A percentile compares a stretch with the other conserved stretches of the same genome.
These are phyloP conservation scores for Apotomis turbidana DNA, from an alignment of 2,888 invertebrate genomes.

Conservation along the genomic window DNA sequence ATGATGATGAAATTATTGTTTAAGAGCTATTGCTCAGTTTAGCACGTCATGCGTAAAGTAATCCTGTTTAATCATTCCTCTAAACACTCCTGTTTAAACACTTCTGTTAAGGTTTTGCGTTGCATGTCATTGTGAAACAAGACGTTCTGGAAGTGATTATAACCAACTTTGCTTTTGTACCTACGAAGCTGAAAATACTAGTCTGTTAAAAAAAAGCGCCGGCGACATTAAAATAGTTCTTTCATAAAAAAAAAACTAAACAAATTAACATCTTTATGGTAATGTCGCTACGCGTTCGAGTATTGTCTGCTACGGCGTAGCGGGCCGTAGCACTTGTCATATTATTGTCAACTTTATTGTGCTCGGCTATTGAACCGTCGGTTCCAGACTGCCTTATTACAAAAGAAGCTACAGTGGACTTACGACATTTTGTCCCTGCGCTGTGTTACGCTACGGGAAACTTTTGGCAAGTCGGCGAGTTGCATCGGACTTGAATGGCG, in stretches of 20 bases:
- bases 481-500: neutral
- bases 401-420: neutral
- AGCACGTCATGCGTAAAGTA: no score
- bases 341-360: constrained; percentile 37
- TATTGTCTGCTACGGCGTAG: constrained; percentile 38
- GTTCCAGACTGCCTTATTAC: constrained; percentile 1
- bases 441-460: constrained; percentile 5
- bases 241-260: neutral
- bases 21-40: no score
- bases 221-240: no score
- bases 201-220: no score
- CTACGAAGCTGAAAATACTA: no score
- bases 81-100: no score
- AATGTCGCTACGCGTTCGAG: constrained; percentile 31
- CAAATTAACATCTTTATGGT: constrained; percentile 3
- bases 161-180: no score
- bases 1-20: no score
- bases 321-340: constrained; percentile 37
- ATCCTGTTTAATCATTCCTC: no score
- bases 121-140: no score
- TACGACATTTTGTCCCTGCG: neutral
- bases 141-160: no score
- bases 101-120: no score
- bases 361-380: constrained; percentile 8
- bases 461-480: constrained; percentile 14